Base-by-base conservation (phyloP, 2,888 invertebrate genomes). In the Junonia oenone region DNA sequence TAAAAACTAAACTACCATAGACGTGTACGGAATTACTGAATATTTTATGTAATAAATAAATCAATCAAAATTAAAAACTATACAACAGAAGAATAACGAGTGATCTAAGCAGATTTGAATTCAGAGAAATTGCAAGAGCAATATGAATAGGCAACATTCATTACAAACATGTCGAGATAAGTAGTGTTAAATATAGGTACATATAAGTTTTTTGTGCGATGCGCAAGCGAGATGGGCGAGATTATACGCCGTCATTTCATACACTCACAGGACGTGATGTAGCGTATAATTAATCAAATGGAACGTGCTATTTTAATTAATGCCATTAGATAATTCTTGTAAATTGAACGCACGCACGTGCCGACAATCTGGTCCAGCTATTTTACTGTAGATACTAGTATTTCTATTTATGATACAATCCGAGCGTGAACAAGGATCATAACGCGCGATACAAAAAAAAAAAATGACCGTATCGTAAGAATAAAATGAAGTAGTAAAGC, bases 271-370 rank as follows among this genome's bases (percentile, higher is more conserved):
- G 53, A 56, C 56, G 59, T 59, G 54, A 49, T 48, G 54, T 15
- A 35, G 57, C 43, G 50, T 51, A 54, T 57, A 52, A 59, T 62
- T 62, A 60, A 58, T 62, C 57, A 58, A 58, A 57, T 45, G 51
- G 51, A 56, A 62, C 62, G 62, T 60, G 62, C 50, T 19, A 53
- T 62, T 56, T 57, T 54, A 61, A 60, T 55, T 48, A 53, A 60
- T 53, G 38, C 50, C 53, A 53, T 52, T 48, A 58, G 60, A 62
- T 62, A 62, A 60, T 60, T 60, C 48, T 49, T 27, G 51, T 51
- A 49, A 52, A 59, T 48, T 33, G 47, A 48, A 56, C 48, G 45
- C 49, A 55, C 57, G 51, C 57, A 52, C 56, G 58, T 55, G 55
- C 51, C 26, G 26, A 27, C 55, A 47, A 48, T 51, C 33, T 43